Base-by-base conservation (phyloP, 1,140 invertebrate genomes). In the Protaetia brevitarsis region DNA sequence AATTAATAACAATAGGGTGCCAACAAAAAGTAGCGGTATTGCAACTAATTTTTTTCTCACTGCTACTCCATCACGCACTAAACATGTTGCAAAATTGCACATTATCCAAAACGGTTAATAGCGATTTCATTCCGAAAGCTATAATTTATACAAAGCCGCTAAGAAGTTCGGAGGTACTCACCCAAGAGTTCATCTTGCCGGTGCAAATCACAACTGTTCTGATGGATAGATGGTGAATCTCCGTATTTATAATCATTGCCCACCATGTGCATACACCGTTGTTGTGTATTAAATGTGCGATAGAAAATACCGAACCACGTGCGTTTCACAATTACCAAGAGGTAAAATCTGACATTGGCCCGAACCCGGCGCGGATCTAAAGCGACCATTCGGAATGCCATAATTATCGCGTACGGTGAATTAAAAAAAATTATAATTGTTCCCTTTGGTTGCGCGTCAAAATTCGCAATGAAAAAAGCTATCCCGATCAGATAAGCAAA, bases 181-280 rank as follows among this genome's bases (percentile, higher is more conserved):
- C 41, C 41, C 41, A 51, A 51, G 41, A 51, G 41, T 51, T 51
- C 41, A 51, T 51, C 41, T 51, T 51, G 19, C 41, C 41, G 41
- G 1, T 51, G 41, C 41, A 51, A 51, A 51, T 51, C 41, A 51
- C 41, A 51, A 51, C 41, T 51, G 41, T 51, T 51, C 41, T 51
- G 41, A 16, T 51, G 13, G 13, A n/a, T 51, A 51, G 41, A 51
- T 51, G 41, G 41, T 51, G 41, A 51, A 51, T 51, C 13, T 51
- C 41, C 16, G 16, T 51, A 51, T 51, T 51, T 51, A 51, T 51
- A 51, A 51, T 51, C 41, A 51, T 19, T 51, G 41, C 41, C 41
- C 41, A 51, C 41, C 41, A 51, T 51, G 41, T 51, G 41, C 26
- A 23, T 51, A 2, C 5, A n/a, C 16, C 26, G 41, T 51, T 51